Evolutionary conservation across 2,888 invertebrate genomes (phyloP).

Genomic region (Andricus curvator): DNA sequence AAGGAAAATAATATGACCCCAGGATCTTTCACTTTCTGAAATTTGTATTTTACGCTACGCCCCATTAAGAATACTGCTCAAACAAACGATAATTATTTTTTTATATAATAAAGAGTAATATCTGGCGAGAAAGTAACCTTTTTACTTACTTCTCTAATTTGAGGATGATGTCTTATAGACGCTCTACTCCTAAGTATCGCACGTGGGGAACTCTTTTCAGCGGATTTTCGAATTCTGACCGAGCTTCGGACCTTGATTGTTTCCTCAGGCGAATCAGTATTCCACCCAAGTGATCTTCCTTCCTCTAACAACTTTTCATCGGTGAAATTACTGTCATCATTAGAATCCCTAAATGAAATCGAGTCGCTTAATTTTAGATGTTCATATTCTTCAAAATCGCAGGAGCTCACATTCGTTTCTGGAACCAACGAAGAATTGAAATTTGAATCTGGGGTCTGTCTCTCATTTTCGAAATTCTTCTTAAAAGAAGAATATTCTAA

Average conservation of each 20-base stretch:
- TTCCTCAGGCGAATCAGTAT: not conserved
- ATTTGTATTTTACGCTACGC: not conserved
- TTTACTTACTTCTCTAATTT: not conserved
- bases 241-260: not conserved
- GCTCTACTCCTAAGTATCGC: not conserved
- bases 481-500: not conserved
- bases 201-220: not conserved
- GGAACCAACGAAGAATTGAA: not conserved
- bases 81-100: not conserved
- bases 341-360: not conserved
- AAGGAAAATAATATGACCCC: no score
- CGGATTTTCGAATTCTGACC: not conserved
- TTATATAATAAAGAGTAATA: not conserved
- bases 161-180: not conserved
- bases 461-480: not conserved
- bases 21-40: not conserved
- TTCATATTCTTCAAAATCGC: not conserved
- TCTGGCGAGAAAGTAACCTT: constrained; percentile 2
- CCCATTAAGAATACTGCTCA: not conserved
- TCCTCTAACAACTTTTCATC: not conserved
- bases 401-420: not conserved
- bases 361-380: not conserved
- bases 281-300: not conserved
- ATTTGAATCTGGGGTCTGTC: not conserved
- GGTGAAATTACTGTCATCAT: not conserved